phyloP scores from a whole-genome alignment of 2,113 vertebrate genomes.

The Corythornis madagascariensis region DNA sequence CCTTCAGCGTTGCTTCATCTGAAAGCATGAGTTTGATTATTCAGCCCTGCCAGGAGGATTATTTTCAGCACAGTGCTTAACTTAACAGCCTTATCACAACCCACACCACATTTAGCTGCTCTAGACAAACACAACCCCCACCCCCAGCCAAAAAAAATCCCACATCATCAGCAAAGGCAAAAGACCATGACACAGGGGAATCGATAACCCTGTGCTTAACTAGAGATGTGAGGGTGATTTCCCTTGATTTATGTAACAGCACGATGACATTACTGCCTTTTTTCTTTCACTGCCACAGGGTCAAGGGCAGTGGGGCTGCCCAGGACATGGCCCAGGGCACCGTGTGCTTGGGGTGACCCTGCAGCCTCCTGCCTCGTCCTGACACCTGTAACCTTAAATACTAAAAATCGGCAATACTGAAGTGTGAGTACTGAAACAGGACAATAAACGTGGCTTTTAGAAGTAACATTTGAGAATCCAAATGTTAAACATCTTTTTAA shows the following conservation, averaged over 20 bases:
- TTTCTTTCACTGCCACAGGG: neutral
- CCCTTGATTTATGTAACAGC: neutral
- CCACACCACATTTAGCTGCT: neutral
- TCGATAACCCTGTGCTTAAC: neutral
- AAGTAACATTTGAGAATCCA: accelerated
- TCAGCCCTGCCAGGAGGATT: neutral
- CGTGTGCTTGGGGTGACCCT: accelerated
- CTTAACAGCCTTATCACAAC: neutral
- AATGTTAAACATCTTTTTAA: accelerated
- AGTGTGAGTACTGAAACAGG: accelerated
- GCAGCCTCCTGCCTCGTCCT: accelerated
- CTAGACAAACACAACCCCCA: neutral
- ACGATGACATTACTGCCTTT: neutral
- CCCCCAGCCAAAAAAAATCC: neutral
- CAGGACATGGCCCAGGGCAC: neutral
- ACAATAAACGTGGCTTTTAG: accelerated
- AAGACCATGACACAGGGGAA: accelerated
- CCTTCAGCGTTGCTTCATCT: slow-evolving; percentile 83
- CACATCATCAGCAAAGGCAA: neutral
- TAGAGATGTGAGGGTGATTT: accelerated
- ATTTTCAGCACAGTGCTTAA: neutral
- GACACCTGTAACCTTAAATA: accelerated
- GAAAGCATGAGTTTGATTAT: neutral
- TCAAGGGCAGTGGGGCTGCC: neutral
- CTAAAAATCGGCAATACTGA: accelerated